Conservation (phyloP, 1,140 invertebrate species). For the Papilio polyxenes region DNA sequence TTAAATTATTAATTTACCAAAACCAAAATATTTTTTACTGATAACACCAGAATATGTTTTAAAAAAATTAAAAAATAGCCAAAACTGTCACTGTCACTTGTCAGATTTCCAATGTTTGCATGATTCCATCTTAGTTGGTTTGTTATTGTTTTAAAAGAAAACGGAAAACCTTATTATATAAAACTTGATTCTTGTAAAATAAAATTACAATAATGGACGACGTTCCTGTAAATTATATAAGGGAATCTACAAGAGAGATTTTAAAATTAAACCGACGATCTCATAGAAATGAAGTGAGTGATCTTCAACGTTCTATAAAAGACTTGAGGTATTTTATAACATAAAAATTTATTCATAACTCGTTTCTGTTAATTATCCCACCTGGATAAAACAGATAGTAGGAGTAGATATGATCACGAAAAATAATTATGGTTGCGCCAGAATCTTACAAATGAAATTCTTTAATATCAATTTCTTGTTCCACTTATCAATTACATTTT, state of each 20-base stretch:
- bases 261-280: conserved; percentile 53
- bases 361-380: not conserved
- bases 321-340: conserved; percentile 44
- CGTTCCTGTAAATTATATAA: conserved; percentile 53
- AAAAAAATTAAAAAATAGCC: no score
- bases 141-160: not conserved
- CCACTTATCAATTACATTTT: not conserved
- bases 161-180: not conserved
- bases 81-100: no score
- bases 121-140: not conserved
- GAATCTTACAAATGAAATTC: not conserved
- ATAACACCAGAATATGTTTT: no score
- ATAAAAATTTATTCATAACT: conserved; percentile 18
- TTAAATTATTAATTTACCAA: no score
- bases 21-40: no score
- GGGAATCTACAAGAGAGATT: conserved; percentile 56
- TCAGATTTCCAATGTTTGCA: no score
- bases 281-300: conserved; percentile 53
- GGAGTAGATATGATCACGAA: not conserved
- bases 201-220: conserved; percentile 47
- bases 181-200: not conserved
- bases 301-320: conserved; percentile 50
- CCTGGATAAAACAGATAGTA: not conserved
- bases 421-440: not conserved
- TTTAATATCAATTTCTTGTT: not conserved